Evolutionary conservation across 1,140 invertebrate genomes (phyloP), one percentile per base, ranked within the genome.

Genomic region (Tetraneura akinire): DNA sequence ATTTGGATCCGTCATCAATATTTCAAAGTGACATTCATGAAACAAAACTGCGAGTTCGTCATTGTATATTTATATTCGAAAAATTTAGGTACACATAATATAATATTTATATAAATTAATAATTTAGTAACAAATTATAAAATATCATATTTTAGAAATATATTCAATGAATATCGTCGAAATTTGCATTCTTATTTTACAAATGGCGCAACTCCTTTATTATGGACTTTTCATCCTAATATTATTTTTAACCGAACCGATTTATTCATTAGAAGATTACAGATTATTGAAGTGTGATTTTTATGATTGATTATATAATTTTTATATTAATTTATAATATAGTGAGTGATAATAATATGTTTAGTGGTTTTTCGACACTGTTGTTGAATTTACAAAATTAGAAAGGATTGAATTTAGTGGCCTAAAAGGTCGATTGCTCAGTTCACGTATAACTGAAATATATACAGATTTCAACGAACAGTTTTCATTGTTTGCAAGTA

Each of bases 361-460:
- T 26, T 82, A 89, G 91, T 92, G 93, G 89, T 92, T 98, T 84
- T 97, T 98, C 85, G 90, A 95, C 85, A 96, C 94, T 5, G 94
- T 96, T 3, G 85, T 95, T 76, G 96, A 98, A 86, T 98, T 98
- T 86, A 91, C 93, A 83, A 97, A 98, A 86, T 87, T 98, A 81
- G 96, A 97, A 87, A 96, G 97, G 87, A 92, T 98, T 45, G 96
- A 98, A 88, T 92, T 98, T 82, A 96, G 96, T 80, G 96, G 96
- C 10, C 90, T 96, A 81, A 92, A 95, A 85, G 95, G 96, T 60
- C 90, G 93, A 82, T 90, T 91, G 23, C 87, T 97, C 4, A 95
- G 93, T 84, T 87, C 89, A 5, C 90, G 92, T 83, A 91, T 96
- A 45, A 88, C 91, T 21, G 89, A 89, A 49, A 92, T 97, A 80